Evolutionary conservation across 2,888 invertebrate species (phyloP).

Genomic region (Iphiclides podalirius): DNA sequence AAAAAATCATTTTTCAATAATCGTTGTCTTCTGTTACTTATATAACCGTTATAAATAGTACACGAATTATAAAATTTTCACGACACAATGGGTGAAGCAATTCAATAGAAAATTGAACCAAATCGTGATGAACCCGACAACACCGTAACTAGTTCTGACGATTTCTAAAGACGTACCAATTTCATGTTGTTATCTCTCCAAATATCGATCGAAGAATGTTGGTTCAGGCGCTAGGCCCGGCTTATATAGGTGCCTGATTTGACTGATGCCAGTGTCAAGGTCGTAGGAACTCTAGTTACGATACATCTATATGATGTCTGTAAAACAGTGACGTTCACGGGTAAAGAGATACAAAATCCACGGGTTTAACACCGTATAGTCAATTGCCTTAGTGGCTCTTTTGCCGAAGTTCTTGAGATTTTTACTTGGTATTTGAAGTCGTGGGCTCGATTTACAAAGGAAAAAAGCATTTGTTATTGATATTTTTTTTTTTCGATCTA

Average conservation of each 20-base stretch:
- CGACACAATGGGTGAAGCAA: background rate
- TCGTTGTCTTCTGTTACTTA: too few species aligned
- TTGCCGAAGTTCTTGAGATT: too few species aligned
- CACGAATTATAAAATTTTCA: background rate
- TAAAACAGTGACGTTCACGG: too few species aligned
- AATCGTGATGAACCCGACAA: conserved; percentile 18
- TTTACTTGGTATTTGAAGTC: background rate
- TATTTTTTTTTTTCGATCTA: too few species aligned
- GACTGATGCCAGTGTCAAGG: conserved; percentile 58
- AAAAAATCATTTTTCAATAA: background rate
- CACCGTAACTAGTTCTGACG: background rate
- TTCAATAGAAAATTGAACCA: background rate
- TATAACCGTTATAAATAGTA: background rate
- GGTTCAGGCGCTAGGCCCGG: conserved; percentile 36
- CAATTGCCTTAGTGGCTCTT: too few species aligned
- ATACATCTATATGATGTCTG: conserved; percentile 2
- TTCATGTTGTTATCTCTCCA: conserved; percentile 62
- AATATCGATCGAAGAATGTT: conserved; percentile 56
- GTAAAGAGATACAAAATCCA: too few species aligned
- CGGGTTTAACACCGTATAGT: too few species aligned
- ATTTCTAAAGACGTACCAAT: conserved; percentile 55
- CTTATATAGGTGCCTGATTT: conserved; percentile 57
- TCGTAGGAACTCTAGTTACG: conserved; percentile 40
- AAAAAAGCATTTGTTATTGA: background rate
- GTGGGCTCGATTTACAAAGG: too few species aligned